Evolutionary conservation across 2,888 invertebrate species (phyloP), one percentile per base, ranked within the genome.

Genomic region (Microdon myrmicae): DNA sequence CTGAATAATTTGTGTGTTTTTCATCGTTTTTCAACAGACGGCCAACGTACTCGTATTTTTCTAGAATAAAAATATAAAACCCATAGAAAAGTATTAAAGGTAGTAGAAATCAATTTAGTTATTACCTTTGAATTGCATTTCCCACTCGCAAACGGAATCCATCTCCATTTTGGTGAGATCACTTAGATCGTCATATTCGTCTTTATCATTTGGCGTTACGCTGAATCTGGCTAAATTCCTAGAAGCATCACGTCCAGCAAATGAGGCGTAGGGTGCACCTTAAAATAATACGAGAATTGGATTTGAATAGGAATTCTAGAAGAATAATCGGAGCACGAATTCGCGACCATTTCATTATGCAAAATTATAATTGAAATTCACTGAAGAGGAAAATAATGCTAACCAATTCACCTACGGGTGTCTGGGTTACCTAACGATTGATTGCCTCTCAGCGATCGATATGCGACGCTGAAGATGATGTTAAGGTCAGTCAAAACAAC

Each of bases 71-170:
- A n/a, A n/a, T n/a, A 31, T 12, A 13, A 12, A 9, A 4, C 12
- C 12, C 23, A 20, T 22, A 37, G 23, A 3, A 20, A 7, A 10
- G 1, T 5, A 17, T 12, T 8, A 22, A 20, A 37, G 3, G 19
- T 20, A 3, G 16, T 37, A 25, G 3, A 9, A 17, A 29, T 1
- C 3, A 14, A 12, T 19, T 5, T 37, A 9, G 16, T 1, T 6
- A 4, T 32, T 28, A 93, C 95, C 96, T 86, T 90, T 90, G 79
- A 98, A 95, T 79, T 97, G 97, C 81, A 91, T 90, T 79, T 96
- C 96, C 98, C 98, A 98, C 82, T 98, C 97, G 69, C 87, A 86
- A 4, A 97, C 90, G 13, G 94, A 92, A 71, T 95, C 95, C 94
- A 97, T 95, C 83, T 98, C 92, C 83, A 90, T 87, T 8, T 90